Evolutionary conservation across 2,888 invertebrate species (phyloP).

Genomic region (Melinopterus prodromus): DNA sequence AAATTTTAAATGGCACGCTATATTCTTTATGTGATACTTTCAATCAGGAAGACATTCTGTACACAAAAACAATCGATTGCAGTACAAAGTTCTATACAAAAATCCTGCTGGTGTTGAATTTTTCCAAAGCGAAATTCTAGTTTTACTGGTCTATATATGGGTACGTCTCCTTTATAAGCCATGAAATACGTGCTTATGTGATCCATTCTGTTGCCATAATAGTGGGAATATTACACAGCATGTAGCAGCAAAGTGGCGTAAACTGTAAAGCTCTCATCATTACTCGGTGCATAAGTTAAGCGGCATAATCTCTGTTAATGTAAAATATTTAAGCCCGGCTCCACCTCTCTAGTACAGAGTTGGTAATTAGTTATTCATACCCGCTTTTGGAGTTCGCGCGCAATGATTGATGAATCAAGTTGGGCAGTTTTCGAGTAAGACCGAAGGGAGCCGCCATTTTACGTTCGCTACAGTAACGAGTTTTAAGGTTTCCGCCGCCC

Average conservation of each 20-base stretch:
- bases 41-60: too few relatives aligned
- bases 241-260: not conserved
- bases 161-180: too few relatives aligned
- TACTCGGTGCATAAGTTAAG: conserved; percentile 4
- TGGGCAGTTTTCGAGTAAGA: conserved; percentile 4
- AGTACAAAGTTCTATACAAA: too few relatives aligned
- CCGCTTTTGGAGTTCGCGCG: not conserved
- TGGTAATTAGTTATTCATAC: not conserved
- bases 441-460: not conserved
- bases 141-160: too few relatives aligned
- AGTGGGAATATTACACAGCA: not conserved
- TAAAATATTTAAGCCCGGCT: not conserved
- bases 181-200: too few relatives aligned
- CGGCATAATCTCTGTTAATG: not conserved
- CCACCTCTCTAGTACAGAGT: not conserved
- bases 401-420: not conserved
- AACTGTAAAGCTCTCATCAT: not conserved
- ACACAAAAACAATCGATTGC: too few relatives aligned
- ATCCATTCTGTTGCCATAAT: not conserved
- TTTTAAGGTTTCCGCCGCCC: not conserved
- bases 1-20: too few relatives aligned
- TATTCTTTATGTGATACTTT: too few relatives aligned
- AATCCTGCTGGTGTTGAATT: too few relatives aligned
- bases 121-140: too few relatives aligned
- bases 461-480: not conserved